Percentiles rank a stretch among this genome's conserved stretches.
These are phyloP conservation scores for Lophius piscatorius DNA, from an alignment of 2,113 vertebrate species.

Conservation along the genomic window DNA sequence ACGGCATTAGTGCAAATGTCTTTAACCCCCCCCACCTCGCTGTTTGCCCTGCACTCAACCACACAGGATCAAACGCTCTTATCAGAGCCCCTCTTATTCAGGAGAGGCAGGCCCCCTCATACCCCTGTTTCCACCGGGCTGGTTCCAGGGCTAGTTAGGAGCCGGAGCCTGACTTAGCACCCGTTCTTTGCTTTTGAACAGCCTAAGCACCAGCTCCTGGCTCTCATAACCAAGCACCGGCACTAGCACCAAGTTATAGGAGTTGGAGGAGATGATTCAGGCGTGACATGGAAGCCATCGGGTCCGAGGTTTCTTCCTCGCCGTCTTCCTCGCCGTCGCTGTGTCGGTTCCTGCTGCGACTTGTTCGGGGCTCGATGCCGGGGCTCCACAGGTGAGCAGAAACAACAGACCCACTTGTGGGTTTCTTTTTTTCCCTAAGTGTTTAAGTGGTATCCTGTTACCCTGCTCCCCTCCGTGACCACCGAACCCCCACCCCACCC, in stretches of 20 bases:
- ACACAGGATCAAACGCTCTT: slow-evolving; percentile 63
- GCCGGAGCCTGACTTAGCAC: too few species aligned
- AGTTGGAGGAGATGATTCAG: too few species aligned
- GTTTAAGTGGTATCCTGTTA: slow-evolving; percentile 78
- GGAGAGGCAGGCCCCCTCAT: slow-evolving; percentile 18
- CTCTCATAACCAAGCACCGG: background rate
- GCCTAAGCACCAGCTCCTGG: too few species aligned
- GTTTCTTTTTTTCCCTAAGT: slow-evolving; percentile 33
- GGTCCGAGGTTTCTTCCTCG: background rate
- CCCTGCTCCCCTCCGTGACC: slow-evolving; percentile 46
- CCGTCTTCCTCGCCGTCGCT: background rate
- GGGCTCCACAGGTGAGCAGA: slow-evolving; percentile 65
- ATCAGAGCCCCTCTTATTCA: slow-evolving; percentile 48
- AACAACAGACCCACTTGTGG: slow-evolving; percentile 65
- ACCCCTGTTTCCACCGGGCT: background rate
- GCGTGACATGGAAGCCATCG: too few species aligned
- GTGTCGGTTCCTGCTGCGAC: slow-evolving; percentile 56
- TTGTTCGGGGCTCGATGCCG: slow-evolving; percentile 56
- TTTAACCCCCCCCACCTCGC: slow-evolving; percentile 31
- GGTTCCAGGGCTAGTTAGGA: too few species aligned
- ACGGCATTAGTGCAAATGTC: slow-evolving; percentile 49
- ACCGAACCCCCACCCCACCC: slow-evolving; percentile 49
- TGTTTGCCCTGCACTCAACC: slow-evolving; percentile 55
- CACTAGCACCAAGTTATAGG: too few species aligned
- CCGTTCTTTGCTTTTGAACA: too few species aligned